Evolutionary conservation across 2,113 vertebrate species (phyloP), one percentile per base, ranked within the genome.

Genomic region (Nycticebus coucang): DNA sequence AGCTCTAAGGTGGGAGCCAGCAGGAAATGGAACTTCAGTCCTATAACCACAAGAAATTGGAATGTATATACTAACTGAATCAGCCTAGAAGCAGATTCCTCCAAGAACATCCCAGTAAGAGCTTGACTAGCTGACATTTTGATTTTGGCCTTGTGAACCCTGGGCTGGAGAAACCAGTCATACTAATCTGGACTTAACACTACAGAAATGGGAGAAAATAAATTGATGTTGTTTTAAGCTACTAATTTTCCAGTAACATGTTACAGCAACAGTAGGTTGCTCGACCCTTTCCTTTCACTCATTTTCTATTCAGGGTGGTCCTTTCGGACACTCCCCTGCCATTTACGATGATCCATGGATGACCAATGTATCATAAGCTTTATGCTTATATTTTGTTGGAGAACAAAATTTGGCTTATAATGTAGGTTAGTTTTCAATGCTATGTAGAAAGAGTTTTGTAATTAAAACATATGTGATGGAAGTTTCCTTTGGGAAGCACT

Each of bases 311-410:
- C 2, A 22, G 14, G 5, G 41, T n/a, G 22, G 28, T 2, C 78
- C 28, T 92, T 81, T n/a, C 17, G 37, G 33, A 12, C 0, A 33
- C 15, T 22, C 18, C 57, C 66, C 45, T 87, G 66, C 45, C 74
- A 92, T 37, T 79, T 10, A 59, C 2, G 30, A 79, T 30, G 18
- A 18, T n/a, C 26, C 41, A 7, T n/a, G 13, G 22, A 21, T 41
- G n/a, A 21, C 22, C 62, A 37, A 45, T 19, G n/a, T 2, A 18
- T 0, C 26, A 33, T 37, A 69, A 71, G 28, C 14, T 85, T 79
- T 74, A 45, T 35, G 50, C 94, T 87, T 80, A 26, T 35, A 77
- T 60, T 97, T 68, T 74, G 17, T 87, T 68, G 82, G n/a, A 60
- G 28, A 64, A 24, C 24, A 93, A 59, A 74, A 84, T 77, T 72